These are phyloP conservation scores for Drosophila bipectinata DNA, from an alignment of 1,140 invertebrate genomes.

Conservation along the genomic window DNA sequence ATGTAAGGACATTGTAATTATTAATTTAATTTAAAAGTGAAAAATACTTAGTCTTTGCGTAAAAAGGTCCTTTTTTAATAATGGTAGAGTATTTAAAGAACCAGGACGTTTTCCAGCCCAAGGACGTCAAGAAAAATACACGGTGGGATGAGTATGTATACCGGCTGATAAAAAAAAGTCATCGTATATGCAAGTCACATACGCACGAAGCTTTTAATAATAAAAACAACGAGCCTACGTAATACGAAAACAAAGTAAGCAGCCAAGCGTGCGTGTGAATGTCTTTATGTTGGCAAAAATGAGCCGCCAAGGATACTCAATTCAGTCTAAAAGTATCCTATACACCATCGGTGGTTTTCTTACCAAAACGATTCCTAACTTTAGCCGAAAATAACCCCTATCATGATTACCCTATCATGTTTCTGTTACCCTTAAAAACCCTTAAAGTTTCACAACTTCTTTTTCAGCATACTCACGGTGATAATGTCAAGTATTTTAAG, in stretches of 20 bases:
- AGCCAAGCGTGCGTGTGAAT: constrained; percentile 66
- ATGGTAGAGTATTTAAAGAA: background rate
- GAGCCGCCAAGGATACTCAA: constrained; percentile 13
- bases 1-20: no score
- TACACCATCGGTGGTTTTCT: background rate
- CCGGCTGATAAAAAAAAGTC: constrained; percentile 60
- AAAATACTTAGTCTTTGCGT: background rate
- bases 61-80: no score
- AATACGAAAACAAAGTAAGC: constrained; percentile 69
- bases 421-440: background rate
- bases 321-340: constrained; percentile 10
- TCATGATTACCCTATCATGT: background rate
- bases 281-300: constrained; percentile 48
- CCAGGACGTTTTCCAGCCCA: background rate
- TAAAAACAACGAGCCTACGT: constrained; percentile 77
- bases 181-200: constrained; percentile 79
- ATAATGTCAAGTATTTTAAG: background rate
- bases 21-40: background rate
- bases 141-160: constrained; percentile 47
- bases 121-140: background rate
- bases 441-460: background rate
- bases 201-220: constrained; percentile 79
- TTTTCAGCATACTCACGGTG: background rate
- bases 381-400: background rate
- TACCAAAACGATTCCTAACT: background rate